Evolutionary conservation across 2,888 invertebrate genomes (phyloP).

Genomic region (Mesochorus sp.): DNA sequence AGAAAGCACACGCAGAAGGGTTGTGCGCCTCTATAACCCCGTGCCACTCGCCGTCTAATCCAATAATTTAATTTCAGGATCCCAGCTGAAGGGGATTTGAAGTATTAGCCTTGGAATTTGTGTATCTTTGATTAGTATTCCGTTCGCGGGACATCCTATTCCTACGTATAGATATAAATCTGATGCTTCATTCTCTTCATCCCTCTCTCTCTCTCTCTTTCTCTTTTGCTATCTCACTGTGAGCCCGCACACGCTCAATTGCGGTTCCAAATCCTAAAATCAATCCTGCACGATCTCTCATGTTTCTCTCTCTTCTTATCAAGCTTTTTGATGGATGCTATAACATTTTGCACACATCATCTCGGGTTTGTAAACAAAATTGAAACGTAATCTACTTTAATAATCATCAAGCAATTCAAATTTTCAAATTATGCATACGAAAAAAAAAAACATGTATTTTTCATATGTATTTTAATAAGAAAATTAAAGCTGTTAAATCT

Average conservation of each 20-base stretch:
- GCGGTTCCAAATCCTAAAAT: conserved; percentile 80
- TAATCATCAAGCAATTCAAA: no score
- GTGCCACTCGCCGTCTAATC: conserved; percentile 74
- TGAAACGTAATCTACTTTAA: no score
- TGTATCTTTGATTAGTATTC: conserved; percentile 82
- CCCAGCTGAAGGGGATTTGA: conserved; percentile 81
- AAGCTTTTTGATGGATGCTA: conserved; percentile 11
- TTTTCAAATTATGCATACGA: not conserved
- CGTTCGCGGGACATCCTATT: conserved; percentile 69
- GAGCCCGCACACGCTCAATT: conserved; percentile 74
- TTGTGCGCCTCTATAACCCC: conserved; percentile 33
- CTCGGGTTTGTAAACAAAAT: no score
- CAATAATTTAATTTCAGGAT: conserved; percentile 81
- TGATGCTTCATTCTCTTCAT: not conserved
- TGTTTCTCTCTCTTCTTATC: conserved; percentile 44
- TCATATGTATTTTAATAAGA: no score
- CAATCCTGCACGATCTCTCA: conserved; percentile 64
- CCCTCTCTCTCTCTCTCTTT: not conserved
- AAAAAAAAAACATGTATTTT: no score
- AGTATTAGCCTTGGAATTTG: conserved; percentile 82
- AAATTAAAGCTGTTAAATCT: no score
- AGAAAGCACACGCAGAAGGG: conserved; percentile 43
- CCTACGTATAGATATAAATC: not conserved
- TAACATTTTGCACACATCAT: not conserved
- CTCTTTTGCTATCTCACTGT: conserved; percentile 10